phyloP scores from a whole-genome alignment of 2,113 vertebrate genomes.

The Miniopterus natalensis region DNA sequence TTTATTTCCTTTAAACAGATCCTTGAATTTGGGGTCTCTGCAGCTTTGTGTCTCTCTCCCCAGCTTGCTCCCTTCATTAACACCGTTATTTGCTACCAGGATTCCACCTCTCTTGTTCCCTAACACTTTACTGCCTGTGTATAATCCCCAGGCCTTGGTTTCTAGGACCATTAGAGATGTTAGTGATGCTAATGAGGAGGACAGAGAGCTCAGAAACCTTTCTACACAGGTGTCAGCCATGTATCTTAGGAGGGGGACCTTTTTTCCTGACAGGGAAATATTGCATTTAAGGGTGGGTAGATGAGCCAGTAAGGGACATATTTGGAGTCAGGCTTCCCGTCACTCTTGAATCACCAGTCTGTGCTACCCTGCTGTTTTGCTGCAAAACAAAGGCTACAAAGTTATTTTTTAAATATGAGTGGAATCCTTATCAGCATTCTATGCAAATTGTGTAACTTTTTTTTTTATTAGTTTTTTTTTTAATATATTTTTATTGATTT shows the following conservation, averaged over 20 bases:
- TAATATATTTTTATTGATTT: too few species aligned
- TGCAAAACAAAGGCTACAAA: background rate
- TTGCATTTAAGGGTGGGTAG: background rate
- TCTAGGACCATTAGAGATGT: background rate
- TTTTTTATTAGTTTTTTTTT: too few species aligned
- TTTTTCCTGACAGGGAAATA: background rate
- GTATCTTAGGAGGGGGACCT: background rate
- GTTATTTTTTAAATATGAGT: background rate
- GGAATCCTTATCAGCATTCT: background rate
- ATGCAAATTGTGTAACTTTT: background rate
- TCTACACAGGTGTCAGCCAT: background rate
- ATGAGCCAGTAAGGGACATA: background rate
- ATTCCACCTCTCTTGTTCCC: background rate
- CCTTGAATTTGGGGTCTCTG: background rate
- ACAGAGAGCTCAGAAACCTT: background rate
- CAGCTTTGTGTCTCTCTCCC: background rate
- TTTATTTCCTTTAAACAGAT: background rate
- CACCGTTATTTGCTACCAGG: background rate
- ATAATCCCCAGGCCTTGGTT: background rate
- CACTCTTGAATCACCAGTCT: background rate
- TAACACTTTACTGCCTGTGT: background rate
- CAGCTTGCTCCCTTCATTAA: background rate
- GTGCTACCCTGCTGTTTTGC: background rate
- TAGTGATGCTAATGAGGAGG: background rate
- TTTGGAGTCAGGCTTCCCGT: background rate